Evolutionary conservation across 2,888 invertebrate genomes (phyloP).

Genomic region (Carpatolechia fugitivella): DNA sequence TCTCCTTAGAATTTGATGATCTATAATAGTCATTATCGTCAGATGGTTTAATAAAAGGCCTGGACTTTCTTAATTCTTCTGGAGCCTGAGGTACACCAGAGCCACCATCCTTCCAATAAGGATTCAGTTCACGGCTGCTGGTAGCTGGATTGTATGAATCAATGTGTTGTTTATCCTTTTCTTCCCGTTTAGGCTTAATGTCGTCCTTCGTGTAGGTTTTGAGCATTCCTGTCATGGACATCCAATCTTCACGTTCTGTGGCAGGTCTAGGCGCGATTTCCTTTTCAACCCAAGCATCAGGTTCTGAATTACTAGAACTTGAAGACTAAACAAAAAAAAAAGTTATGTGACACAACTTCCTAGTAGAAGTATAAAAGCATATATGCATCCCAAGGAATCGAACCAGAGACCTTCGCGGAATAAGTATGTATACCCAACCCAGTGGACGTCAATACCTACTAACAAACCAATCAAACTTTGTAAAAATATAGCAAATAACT

Average conservation of each 20-base stretch:
- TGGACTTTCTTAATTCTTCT: conserved; percentile 55
- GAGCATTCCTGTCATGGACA: conserved; percentile 81
- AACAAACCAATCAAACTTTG: background rate
- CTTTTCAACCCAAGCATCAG: conserved; percentile 83
- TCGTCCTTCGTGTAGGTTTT: conserved; percentile 70
- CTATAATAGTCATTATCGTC: conserved; percentile 48
- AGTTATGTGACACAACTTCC: too few species aligned
- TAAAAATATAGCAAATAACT: conserved; percentile 22
- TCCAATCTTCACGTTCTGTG: conserved; percentile 86
- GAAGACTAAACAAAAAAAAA: conserved; percentile 40
- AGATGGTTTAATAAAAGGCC: conserved; percentile 60
- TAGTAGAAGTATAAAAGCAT: too few species aligned
- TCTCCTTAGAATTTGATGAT: conserved; percentile 15
- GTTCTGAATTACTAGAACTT: conserved; percentile 49
- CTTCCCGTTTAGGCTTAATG: conserved; percentile 67
- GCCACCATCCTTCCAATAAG: conserved; percentile 95
- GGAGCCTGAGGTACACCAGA: conserved; percentile 85
- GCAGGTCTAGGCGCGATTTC: conserved; percentile 28
- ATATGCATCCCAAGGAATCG: background rate
- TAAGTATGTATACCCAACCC: too few species aligned
- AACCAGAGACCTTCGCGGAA: background rate
- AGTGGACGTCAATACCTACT: too few species aligned
- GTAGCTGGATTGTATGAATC: conserved; percentile 84
- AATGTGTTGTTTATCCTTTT: conserved; percentile 73
- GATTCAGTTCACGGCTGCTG: conserved; percentile 90